These are phyloP conservation scores for Thalassarche chlororhynchos DNA, from an alignment of 2,113 vertebrate species.

Conservation along the genomic window DNA sequence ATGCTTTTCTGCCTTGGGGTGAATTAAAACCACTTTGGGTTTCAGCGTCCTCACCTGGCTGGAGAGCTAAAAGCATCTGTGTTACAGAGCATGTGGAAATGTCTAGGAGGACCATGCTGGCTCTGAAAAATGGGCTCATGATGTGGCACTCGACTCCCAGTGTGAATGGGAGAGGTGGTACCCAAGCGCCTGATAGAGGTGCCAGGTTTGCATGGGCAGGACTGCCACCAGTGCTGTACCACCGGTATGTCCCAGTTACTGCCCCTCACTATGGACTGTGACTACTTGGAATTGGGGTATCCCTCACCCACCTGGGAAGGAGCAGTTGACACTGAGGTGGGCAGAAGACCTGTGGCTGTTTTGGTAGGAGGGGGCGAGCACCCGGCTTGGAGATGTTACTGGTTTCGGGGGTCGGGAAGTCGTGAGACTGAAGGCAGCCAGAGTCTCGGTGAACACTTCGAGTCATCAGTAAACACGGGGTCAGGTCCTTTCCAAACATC, in stretches of 20 bases:
- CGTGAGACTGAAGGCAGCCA: not conserved
- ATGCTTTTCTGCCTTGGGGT: not conserved
- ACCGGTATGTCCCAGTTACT: not conserved
- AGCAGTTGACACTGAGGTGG: not conserved
- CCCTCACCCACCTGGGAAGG: not conserved
- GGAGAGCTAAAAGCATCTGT: not conserved
- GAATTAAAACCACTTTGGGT: not conserved
- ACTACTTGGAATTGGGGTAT: fast-evolving
- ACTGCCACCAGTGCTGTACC: not conserved
- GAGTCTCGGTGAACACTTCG: fast-evolving
- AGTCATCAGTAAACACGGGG: too few relatives aligned
- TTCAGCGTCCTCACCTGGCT: not conserved
- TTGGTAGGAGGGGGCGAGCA: not conserved
- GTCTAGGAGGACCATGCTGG: not conserved
- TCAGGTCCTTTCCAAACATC: not conserved
- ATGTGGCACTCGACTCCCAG: not conserved
- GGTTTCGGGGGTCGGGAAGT: not conserved
- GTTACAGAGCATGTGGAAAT: too few relatives aligned
- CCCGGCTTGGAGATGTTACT: not conserved
- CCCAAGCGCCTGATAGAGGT: not conserved
- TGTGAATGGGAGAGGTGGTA: not conserved
- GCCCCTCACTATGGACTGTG: fast-evolving
- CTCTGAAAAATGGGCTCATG: not conserved
- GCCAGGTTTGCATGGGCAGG: not conserved
- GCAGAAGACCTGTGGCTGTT: not conserved